Evolutionary conservation across 1,140 invertebrate genomes (phyloP).

Genomic region (Drosophila azteca): DNA sequence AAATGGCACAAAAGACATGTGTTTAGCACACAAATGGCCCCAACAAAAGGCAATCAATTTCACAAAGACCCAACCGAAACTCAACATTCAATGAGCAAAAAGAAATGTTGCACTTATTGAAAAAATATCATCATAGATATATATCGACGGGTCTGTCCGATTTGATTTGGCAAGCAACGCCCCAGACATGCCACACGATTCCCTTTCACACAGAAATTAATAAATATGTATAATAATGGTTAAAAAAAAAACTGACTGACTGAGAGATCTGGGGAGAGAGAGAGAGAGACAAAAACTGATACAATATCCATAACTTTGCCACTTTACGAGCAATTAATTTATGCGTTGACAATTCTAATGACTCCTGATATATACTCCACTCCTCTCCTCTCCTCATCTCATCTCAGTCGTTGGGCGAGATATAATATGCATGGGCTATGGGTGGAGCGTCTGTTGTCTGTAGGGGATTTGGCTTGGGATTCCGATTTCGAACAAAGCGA

Average conservation of each 20-base stretch:
- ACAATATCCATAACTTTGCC: constrained; percentile 71
- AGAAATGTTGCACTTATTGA: constrained; percentile 26
- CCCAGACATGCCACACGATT: constrained; percentile 38
- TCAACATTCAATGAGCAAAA: constrained; percentile 35
- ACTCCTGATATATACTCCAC: constrained; percentile 70
- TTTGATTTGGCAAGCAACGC: constrained; percentile 39
- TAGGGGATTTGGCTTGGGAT: constrained; percentile 1
- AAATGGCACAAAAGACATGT: constrained; percentile 49
- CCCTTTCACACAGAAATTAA: constrained; percentile 52
- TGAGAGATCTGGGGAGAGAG: constrained; percentile 7
- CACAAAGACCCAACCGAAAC: not conserved
- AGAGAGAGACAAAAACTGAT: constrained; percentile 46
- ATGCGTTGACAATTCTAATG: constrained; percentile 83
- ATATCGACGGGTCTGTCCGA: constrained; percentile 32
- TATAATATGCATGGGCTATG: constrained; percentile 18
- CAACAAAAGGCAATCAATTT: constrained; percentile 39
- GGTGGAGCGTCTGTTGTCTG: constrained; percentile 47
- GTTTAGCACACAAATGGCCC: constrained; percentile 31
- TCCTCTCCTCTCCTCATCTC: not conserved
- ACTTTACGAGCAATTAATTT: constrained; percentile 83
- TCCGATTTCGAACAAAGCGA: constrained; percentile 64
- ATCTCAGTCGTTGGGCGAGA: constrained; percentile 8
- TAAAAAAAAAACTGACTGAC: constrained; percentile 13
- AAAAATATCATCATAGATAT: not conserved
- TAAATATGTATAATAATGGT: constrained; percentile 15